These are phyloP conservation scores for Galagoides demidoff DNA, from an alignment of 2,797 vertebrate genomes.

Conservation along the genomic window DNA sequence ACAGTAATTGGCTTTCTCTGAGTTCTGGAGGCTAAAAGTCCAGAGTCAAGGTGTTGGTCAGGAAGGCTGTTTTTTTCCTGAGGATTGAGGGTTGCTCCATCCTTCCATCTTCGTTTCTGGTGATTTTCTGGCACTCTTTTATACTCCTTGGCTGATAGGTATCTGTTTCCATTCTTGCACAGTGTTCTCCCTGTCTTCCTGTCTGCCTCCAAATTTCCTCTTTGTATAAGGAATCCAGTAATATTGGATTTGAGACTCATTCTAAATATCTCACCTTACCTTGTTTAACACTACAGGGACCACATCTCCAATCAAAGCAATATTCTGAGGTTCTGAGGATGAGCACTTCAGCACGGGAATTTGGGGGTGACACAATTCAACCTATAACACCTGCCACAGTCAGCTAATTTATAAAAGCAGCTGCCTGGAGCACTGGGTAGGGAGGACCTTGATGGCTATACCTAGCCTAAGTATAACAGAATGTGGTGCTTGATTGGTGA, in stretches of 20 bases:
- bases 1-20: neutral
- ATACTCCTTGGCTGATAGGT: neutral
- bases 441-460: neutral
- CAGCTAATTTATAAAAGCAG: neutral
- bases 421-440: accelerated
- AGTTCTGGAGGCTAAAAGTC: neutral
- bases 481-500: neutral
- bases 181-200: neutral
- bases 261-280: neutral
- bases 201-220: neutral
- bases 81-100: too few relatives aligned
- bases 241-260: neutral
- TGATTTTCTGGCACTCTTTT: neutral
- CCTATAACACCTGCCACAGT: neutral
- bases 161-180: neutral
- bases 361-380: neutral
- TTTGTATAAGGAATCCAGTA: neutral
- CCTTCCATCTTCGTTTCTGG: neutral
- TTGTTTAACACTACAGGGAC: neutral
- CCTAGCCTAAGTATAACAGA: neutral
- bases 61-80: neutral
- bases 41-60: neutral
- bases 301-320: neutral
- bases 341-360: neutral
- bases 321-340: neutral